Percentiles rank a stretch among this genome's conserved stretches.
Conservation (phyloP, 2,113 vertebrate species). For the mouse (Mus musculus) region GRCm39 chrX:105620501-105621000, state of each 20-base stretch:
- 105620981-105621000: conserved; percentile 33
- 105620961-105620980: background rate
- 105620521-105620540: background rate
- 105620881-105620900: background rate
- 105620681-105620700: conserved; percentile 30
- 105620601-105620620: conserved; percentile 38
- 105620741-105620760: background rate
- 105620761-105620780: background rate
- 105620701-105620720: background rate
- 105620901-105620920: background rate
- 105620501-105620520: conserved; percentile 27
- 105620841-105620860: conserved; percentile 23
- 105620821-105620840: conserved; percentile 14
- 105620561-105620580: conserved; percentile 32
- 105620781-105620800: conserved; percentile 28
- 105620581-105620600: conserved; percentile 17
- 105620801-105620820: background rate
- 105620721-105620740: conserved; percentile 41
- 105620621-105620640: conserved; percentile 53
- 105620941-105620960: conserved; percentile 35
- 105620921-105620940: background rate
- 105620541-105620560: conserved; percentile 44
- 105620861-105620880: conserved; percentile 20
- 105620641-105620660: conserved; percentile 32
- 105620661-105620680: background rate